phyloP scores from a whole-genome alignment of 2,797 vertebrate species.

The Pelobates cultripes region DNA sequence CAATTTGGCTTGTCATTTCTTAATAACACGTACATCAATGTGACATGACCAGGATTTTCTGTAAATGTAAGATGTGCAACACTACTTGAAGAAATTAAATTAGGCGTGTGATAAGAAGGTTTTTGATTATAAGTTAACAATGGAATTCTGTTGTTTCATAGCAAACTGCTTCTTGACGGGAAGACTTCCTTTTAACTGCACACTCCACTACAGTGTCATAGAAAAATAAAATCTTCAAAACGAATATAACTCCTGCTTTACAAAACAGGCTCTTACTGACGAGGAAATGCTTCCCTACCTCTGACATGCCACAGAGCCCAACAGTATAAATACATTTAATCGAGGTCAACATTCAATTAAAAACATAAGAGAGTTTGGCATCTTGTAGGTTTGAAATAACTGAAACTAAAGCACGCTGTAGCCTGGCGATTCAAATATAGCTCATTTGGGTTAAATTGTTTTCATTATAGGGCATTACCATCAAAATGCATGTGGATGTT shows the following conservation, averaged over 20 bases:
- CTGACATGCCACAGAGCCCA: slow-evolving; percentile 26
- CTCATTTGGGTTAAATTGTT: neutral
- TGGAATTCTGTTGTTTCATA: too few species aligned
- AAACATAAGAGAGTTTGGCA: slow-evolving; percentile 6
- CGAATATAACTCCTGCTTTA: slow-evolving; percentile 5
- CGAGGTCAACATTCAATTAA: slow-evolving; percentile 52
- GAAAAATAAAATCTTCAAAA: slow-evolving; percentile 28
- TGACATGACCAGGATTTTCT: too few species aligned
- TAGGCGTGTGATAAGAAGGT: too few species aligned
- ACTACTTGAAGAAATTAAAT: too few species aligned
- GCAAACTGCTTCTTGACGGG: too few species aligned
- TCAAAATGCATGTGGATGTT: slow-evolving; percentile 14
- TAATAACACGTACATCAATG: too few species aligned
- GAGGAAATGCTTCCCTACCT: slow-evolving; percentile 31
- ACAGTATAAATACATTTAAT: slow-evolving; percentile 9
- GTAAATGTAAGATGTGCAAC: too few species aligned
- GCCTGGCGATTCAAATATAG: neutral
- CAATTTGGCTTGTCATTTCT: too few species aligned
- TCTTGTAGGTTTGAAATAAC: slow-evolving; percentile 32
- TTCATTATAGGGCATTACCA: slow-evolving; percentile 13
- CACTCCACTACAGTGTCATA: slow-evolving; percentile 20
- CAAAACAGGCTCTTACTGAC: neutral
- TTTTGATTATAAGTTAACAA: too few species aligned
- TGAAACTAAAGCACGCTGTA: slow-evolving; percentile 12
- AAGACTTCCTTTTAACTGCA: slow-evolving; percentile 8